Evolutionary conservation across 2,888 invertebrate species (phyloP).

Genomic region (Rotaria socialis): DNA sequence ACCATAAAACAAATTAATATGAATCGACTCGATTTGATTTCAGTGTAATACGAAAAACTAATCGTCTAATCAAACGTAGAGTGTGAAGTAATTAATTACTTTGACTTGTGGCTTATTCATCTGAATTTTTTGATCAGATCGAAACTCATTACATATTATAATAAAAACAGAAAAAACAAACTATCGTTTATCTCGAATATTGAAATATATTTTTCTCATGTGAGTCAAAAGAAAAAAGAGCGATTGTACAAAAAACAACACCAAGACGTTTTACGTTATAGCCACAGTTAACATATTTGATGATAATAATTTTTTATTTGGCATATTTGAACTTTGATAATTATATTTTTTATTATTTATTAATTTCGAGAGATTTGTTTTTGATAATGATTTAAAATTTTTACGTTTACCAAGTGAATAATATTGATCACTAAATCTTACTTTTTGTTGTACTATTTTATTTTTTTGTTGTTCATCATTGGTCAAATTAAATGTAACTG

Average conservation of each 20-base stretch:
- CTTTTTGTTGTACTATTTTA: background rate
- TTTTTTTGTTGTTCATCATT: background rate
- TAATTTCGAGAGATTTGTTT: background rate
- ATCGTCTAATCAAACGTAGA: too few species aligned
- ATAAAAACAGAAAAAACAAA: too few species aligned
- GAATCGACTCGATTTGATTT: too few species aligned
- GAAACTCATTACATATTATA: too few species aligned
- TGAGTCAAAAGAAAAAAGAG: background rate
- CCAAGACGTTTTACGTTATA: background rate
- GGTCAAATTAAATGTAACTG: background rate
- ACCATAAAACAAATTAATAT: too few species aligned
- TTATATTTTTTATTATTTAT: background rate
- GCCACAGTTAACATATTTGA: conserved; percentile 13
- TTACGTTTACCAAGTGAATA: background rate
- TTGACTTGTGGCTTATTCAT: too few species aligned
- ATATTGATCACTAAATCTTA: background rate
- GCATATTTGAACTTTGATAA: background rate
- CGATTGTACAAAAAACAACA: background rate
- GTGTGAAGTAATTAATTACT: too few species aligned
- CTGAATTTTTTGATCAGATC: too few species aligned
- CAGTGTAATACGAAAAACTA: too few species aligned
- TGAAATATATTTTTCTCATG: too few species aligned
- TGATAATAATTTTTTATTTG: background rate
- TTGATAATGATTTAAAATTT: background rate
- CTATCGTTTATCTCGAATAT: too few species aligned